Percentiles rank a stretch among this genome's conserved stretches.
phyloP scores from a whole-genome alignment of 2,797 vertebrate genomes.

The Mareca strepera region DNA sequence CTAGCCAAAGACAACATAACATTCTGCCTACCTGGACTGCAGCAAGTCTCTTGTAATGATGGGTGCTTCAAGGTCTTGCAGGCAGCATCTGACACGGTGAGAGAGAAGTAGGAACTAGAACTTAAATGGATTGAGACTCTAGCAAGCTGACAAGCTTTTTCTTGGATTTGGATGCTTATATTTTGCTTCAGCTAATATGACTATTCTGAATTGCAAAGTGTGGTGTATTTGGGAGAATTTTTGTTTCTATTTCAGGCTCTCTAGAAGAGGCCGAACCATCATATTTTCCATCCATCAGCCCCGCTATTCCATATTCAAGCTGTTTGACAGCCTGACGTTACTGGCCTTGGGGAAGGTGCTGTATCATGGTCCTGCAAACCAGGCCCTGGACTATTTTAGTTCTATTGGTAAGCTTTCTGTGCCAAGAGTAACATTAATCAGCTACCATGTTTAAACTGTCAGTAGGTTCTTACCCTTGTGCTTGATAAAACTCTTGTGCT shows the following conservation, averaged over 20 bases:
- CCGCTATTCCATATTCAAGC: slow-evolving; percentile 64
- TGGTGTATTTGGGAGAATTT: not conserved
- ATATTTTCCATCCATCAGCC: slow-evolving; percentile 67
- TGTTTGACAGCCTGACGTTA: slow-evolving; percentile 60
- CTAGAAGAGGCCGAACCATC: slow-evolving; percentile 60
- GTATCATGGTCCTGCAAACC: slow-evolving; percentile 38
- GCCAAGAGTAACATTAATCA: not conserved
- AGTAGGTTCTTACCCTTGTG: not conserved
- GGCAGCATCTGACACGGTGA: not conserved
- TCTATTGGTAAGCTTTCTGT: slow-evolving; percentile 52
- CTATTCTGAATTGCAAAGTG: not conserved
- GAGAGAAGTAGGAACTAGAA: not conserved
- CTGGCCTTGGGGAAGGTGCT: slow-evolving; percentile 59
- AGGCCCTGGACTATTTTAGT: slow-evolving; percentile 51
- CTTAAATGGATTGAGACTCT: not conserved
- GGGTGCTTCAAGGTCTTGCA: not conserved
- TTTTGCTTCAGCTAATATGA: not conserved
- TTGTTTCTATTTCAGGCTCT: slow-evolving; percentile 58
- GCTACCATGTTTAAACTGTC: not conserved
- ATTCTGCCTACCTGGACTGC: not conserved
- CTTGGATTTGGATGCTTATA: not conserved
- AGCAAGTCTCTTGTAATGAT: not conserved
- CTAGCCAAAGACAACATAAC: not conserved
- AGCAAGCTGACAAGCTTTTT: not conserved
- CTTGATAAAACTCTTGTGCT: not conserved